Conservation (phyloP, 2,888 invertebrate species). For the Piscicola geometra region DNA sequence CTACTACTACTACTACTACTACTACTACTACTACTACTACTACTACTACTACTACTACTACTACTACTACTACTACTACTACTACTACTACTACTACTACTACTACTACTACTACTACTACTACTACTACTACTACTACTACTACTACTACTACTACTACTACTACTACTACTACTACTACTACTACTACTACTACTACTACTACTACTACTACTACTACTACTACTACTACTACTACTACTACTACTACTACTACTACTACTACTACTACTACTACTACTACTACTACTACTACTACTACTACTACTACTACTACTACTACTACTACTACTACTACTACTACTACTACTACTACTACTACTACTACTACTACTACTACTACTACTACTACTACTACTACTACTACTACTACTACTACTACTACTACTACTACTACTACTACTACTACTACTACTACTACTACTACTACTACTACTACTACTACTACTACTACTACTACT, state of each 20-base stretch:
- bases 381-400: constrained; percentile 16
- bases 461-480: constrained; percentile 30
- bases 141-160: constrained; percentile 32
- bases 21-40: too few relatives aligned
- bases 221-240: constrained; percentile 37
- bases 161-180: constrained; percentile 39
- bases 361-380: background rate
- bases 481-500: constrained; percentile 34
- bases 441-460: too few relatives aligned
- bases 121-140: constrained; percentile 34
- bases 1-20: background rate
- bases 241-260: constrained; percentile 38
- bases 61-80: constrained; percentile 33
- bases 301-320: background rate
- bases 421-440: background rate
- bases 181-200: constrained; percentile 39
- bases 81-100: constrained; percentile 33
- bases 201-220: constrained; percentile 38
- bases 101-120: constrained; percentile 32
- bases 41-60: constrained; percentile 28
- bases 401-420: background rate
- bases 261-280: constrained; percentile 36
- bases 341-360: background rate
- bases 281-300: constrained; percentile 1
- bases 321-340: background rate